Evolutionary conservation across 2,797 vertebrate genomes (phyloP).

Genomic region (Dicrostonyx torquatus): DNA sequence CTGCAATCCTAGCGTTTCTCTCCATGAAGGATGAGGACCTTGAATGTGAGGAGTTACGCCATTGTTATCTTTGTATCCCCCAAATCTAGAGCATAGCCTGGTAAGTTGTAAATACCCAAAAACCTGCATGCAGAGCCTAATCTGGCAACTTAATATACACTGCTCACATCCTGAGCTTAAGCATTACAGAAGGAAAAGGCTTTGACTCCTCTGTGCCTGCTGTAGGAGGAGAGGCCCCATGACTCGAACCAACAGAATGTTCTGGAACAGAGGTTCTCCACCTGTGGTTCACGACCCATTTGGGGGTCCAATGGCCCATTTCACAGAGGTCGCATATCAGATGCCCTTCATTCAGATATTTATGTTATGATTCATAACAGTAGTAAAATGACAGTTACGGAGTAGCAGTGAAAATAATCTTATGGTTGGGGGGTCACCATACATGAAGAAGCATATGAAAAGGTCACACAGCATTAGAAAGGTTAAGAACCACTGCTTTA

Average conservation of each 20-base stretch:
- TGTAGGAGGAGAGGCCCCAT: neutral
- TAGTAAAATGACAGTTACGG: neutral
- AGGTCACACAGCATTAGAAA: neutral
- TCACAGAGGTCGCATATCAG: neutral
- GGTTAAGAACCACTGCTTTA: neutral
- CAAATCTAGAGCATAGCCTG: neutral
- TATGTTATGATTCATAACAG: neutral
- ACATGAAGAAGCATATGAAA: neutral
- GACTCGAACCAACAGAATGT: neutral
- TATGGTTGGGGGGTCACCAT: neutral
- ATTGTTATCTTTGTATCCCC: neutral
- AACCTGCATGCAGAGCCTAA: neutral
- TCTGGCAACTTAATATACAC: neutral
- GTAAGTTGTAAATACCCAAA: neutral
- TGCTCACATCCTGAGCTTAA: neutral
- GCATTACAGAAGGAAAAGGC: neutral
- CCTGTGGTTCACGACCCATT: neutral
- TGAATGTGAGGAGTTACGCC: neutral
- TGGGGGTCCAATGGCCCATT: neutral
- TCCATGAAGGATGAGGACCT: neutral
- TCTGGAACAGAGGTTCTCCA: neutral
- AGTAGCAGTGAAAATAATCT: neutral
- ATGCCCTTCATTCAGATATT: neutral
- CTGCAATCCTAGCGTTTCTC: neutral
- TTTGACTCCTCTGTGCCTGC: neutral